Percentiles rank a stretch among this genome's conserved stretches.
Evolutionary conservation across 2,797 vertebrate genomes (phyloP).

Genomic region (Fistularia tabacaria): DNA sequence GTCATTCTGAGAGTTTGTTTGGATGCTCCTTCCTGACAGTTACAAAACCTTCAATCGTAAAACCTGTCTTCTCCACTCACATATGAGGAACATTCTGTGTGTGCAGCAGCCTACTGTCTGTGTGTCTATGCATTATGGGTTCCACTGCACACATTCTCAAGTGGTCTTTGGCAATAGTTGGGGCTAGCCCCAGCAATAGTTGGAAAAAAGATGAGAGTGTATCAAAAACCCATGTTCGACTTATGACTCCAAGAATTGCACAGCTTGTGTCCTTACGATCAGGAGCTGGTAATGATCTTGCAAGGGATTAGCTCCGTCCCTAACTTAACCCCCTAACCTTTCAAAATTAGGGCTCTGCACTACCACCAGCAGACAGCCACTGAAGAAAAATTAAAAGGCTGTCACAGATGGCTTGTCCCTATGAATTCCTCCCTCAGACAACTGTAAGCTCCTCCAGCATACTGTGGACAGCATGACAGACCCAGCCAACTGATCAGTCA

Average conservation of each 20-base stretch:
- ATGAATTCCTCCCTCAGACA: constrained; percentile 53
- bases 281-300: constrained; percentile 65
- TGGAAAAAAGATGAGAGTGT: constrained; percentile 20
- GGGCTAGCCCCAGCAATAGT: too few species aligned
- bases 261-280: constrained; percentile 47
- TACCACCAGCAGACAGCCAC: constrained; percentile 28
- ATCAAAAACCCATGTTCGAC: constrained; percentile 27
- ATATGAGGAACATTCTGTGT: too few species aligned
- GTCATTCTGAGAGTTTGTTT: too few species aligned
- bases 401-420: constrained; percentile 34
- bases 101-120: too few species aligned
- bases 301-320: constrained; percentile 63
- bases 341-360: constrained; percentile 42
- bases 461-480: constrained; percentile 45
- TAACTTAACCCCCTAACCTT: constrained; percentile 61
- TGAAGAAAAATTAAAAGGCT: constrained; percentile 42
- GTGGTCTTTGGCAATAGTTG: too few species aligned
- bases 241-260: constrained; percentile 35
- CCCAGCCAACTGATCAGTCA: constrained; percentile 28
- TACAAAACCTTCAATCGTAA: too few species aligned
- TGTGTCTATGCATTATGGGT: too few species aligned
- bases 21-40: too few species aligned
- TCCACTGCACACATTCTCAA: too few species aligned
- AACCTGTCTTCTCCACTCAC: too few species aligned
- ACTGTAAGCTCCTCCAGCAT: constrained; percentile 59